These are phyloP conservation scores for Callopanchax toddi DNA, from an alignment of 2,113 vertebrate genomes.

Conservation along the genomic window DNA sequence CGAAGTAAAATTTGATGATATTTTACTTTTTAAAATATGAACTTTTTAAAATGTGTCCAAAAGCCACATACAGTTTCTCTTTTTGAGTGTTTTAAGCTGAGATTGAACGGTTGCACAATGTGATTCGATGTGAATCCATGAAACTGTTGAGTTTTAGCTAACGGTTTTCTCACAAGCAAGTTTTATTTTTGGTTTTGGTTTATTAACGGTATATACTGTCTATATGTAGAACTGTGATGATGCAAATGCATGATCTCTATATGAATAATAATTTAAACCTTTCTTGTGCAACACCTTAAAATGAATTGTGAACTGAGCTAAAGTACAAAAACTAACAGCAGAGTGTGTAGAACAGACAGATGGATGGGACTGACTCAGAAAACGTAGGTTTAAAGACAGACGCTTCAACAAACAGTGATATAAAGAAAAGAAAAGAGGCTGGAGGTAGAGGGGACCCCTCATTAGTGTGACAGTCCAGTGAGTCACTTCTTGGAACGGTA, in stretches of 20 bases:
- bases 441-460: constrained; percentile 59
- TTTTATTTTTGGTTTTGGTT: too few relatives aligned
- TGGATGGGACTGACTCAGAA: constrained; percentile 22
- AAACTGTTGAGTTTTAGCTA: too few relatives aligned
- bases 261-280: too few relatives aligned
- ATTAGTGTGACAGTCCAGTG: constrained; percentile 60
- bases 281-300: too few relatives aligned
- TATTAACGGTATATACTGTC: too few relatives aligned
- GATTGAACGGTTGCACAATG: not conserved
- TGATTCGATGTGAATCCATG: too few relatives aligned
- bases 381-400: constrained; percentile 7
- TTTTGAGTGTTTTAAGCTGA: not conserved
- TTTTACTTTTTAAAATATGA: not conserved
- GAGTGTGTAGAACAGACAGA: not conserved
- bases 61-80: not conserved
- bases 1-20: not conserved
- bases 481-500: constrained; percentile 57
- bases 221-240: too few relatives aligned
- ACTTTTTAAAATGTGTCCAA: not conserved
- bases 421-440: constrained; percentile 11
- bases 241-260: too few relatives aligned
- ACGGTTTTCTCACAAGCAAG: too few relatives aligned
- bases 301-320: not conserved
- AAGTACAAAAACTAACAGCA: not conserved
- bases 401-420: constrained; percentile 21